Evolutionary conservation across 2,113 vertebrate species (phyloP).

Genomic region (Oncorhynchus masou): DNA sequence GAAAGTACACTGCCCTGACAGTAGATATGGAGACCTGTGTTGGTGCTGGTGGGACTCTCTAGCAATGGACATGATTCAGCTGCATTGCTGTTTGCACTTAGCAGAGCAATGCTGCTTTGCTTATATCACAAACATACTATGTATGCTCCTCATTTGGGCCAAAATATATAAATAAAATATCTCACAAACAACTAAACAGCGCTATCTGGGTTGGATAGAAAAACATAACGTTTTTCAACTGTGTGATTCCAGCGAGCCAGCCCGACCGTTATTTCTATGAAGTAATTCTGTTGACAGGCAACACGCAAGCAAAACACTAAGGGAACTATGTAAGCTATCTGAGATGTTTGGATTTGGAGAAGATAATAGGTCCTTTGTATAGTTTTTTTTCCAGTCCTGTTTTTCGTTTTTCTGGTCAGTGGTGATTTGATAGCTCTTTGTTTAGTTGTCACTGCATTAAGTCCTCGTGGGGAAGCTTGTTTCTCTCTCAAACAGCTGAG

Average conservation of each 20-base stretch:
- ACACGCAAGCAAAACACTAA: background rate
- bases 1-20: slow-evolving; percentile 38
- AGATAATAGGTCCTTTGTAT: slow-evolving; percentile 1
- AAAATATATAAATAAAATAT: background rate
- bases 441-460: slow-evolving; percentile 47
- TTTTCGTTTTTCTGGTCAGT: slow-evolving; percentile 27
- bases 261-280: background rate
- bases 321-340: background rate
- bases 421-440: slow-evolving; percentile 65
- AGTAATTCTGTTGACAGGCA: slow-evolving; percentile 11
- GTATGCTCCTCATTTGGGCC: slow-evolving; percentile 15
- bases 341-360: background rate
- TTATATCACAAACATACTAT: slow-evolving; percentile 24
- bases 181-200: slow-evolving; percentile 7
- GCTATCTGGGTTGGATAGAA: slow-evolving; percentile 2
- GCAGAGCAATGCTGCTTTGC: slow-evolving; percentile 5
- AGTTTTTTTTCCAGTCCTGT: background rate
- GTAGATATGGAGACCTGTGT: slow-evolving; percentile 23
- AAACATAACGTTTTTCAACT: slow-evolving; percentile 14
- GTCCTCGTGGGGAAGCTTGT: slow-evolving; percentile 34
- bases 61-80: slow-evolving; percentile 57
- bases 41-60: slow-evolving; percentile 12
- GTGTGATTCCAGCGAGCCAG: background rate
- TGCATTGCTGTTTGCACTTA: slow-evolving; percentile 40
- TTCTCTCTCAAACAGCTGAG: slow-evolving; percentile 56